Percentiles rank a stretch among this genome's conserved stretches.
phyloP scores from a whole-genome alignment of 1,140 invertebrate genomes.

The Pseudomyrmex gracilis region DNA sequence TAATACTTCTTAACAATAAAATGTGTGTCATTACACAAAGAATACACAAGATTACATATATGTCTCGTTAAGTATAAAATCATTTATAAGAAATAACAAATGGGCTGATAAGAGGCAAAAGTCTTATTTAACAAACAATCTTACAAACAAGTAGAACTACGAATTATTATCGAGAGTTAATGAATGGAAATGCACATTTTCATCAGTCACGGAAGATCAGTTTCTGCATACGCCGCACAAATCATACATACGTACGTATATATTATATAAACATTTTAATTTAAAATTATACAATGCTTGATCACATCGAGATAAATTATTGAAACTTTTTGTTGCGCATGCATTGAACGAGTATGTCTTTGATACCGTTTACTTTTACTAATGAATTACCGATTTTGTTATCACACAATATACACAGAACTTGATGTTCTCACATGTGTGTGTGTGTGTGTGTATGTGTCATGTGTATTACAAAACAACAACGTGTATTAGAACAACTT shows the following conservation, averaged over 20 bases:
- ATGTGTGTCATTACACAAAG: constrained; percentile 1
- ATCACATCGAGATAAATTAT: not conserved
- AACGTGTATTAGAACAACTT: not conserved
- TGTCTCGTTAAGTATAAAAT: not conserved
- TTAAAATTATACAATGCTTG: no score
- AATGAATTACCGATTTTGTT: not conserved
- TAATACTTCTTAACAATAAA: not conserved
- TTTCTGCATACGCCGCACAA: not conserved
- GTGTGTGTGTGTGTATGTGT: no score
- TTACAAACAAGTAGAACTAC: no score
- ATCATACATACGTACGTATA: not conserved
- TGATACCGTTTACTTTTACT: not conserved
- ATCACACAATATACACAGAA: constrained; percentile 25
- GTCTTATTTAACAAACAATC: no score
- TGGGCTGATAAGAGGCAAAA: no score
- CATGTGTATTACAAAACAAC: not conserved
- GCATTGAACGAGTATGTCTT: constrained; percentile 10
- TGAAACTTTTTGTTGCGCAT: not conserved
- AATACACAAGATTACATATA: not conserved
- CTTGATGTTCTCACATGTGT: not conserved
- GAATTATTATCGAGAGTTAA: not conserved
- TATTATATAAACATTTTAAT: not conserved
- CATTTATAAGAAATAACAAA: not conserved
- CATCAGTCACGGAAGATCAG: not conserved
- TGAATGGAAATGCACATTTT: constrained; percentile 17